Base-by-base conservation (phyloP, 92 coral and sea anemone genomes). In the Parazoanthus atlanticus region DNA sequence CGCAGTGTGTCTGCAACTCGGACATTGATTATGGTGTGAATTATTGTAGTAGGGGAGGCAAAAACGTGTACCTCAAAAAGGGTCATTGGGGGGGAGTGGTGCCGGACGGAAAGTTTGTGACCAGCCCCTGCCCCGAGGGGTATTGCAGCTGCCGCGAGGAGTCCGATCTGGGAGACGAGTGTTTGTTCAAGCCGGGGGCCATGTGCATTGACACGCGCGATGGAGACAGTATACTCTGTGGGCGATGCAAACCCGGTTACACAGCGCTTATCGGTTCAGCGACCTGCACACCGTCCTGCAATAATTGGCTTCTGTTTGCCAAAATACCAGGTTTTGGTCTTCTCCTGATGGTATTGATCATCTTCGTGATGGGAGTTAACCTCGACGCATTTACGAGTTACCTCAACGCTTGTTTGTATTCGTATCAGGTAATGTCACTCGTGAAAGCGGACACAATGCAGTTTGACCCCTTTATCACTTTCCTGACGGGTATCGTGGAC, bases 71-170 rank as follows among this genome's bases (percentile, higher is more conserved):
- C 34, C 86, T 97, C 0, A 91, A 91, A 34, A 83, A 86, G 74
- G 97, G 99, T 2, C 94, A 93, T 81, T 97, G 99, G 99, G 99
- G 96, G 2, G 99, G 99, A 17, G 86, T n/a, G 13, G 96, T 97
- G n/a, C n/a, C n/a, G 23, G 74, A 86, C n/a, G 76, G 28, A 11
- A 65, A 61, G 8, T 93, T 97, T 78, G 85, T 79, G 40, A 95
- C 99, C 12, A 72, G 91, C 36, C 81, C 85, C 30, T 97, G 99
- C 56, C 99, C 98, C 1, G 80, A 84, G 8, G 92, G 89, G 16
- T 97, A 93, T 43, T 97, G 99, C 38, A 66, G 75, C 36, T 89
- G 94, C 21, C 46, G 78, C 13, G 29, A 58, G 10, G 70, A 79
- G 47, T 61, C 74, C 11, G 0, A 34, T 2, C 56, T 36, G 19